Evolutionary conservation across 1,140 invertebrate species (phyloP), one percentile per base, ranked within the genome.

Genomic region (Drosophila eugracilis): DNA sequence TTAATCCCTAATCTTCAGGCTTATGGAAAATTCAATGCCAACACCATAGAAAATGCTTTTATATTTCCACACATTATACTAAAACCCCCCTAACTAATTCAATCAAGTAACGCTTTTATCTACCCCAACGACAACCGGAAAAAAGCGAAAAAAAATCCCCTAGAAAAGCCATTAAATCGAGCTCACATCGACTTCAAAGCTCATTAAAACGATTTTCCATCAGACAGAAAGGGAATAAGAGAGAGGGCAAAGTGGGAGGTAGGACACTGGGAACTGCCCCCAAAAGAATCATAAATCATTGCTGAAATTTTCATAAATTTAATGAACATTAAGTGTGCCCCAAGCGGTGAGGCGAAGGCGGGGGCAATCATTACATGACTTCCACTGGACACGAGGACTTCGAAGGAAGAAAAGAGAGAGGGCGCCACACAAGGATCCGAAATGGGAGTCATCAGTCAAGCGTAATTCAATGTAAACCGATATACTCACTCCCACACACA

Each of bases 381-480:
- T 50, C 67, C 52, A 15, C 69, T 72, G 69, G 69, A 72, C 69
- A 72, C 30, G 22, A 34, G 60, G 47, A 22, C 36, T 14, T 3
- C 12, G 24, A 50, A 34, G 53, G 36, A 47, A 22, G 32, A 36
- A 49, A 32, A 2, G 34, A 32, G 36, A 21, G 42, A n/a, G n/a
- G n/a, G n/a, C n/a, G 42, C 22, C 15, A 39, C 28, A 32, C n/a
- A 45, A 42, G 76, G 62, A 70, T 58, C 77, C 47, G 66, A 79
- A 75, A 79, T 70, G 58, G 63, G 52, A 69, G 78, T 80, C 77
- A 80, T 80, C 78, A 80, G 59, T 81, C 78, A 81, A 80, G 59
- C 78, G 78, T 81, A 81, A 80, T 80, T 81, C 78, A 80, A 81
- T 80, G 78, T 80, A 81, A 81, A 73, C 50, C 78, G 78, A 81